Conservation (phyloP, 2,113 vertebrate genomes). For the Apistogramma diplotaenia region DNA sequence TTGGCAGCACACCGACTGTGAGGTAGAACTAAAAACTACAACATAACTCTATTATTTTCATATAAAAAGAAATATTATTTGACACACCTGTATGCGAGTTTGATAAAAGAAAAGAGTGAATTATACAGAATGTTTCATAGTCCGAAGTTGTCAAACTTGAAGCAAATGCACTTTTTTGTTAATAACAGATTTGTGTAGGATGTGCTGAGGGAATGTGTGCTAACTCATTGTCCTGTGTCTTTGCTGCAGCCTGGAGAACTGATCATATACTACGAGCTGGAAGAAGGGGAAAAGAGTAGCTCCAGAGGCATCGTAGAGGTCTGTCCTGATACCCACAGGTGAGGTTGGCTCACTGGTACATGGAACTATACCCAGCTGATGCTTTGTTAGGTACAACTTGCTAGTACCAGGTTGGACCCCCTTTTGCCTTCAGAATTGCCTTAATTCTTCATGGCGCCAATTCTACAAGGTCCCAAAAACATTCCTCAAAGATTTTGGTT, state of each 20-base stretch:
- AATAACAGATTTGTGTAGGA: neutral
- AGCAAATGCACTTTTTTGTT: too few species aligned
- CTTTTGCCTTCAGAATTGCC: too few species aligned
- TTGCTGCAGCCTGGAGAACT: conserved; percentile 77
- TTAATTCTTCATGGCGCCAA: too few species aligned
- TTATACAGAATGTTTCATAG: too few species aligned
- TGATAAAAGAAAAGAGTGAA: too few species aligned
- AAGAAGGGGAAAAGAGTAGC: conserved; percentile 75
- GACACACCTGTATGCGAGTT: neutral
- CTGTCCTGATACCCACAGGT: conserved; percentile 79
- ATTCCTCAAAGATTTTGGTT: neutral
- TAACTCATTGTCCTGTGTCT: neutral
- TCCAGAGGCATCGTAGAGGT: conserved; percentile 83
- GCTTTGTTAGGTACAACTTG: too few species aligned
- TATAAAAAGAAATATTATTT: neutral
- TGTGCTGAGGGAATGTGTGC: neutral
- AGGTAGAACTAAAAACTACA: neutral
- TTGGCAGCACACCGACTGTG: neutral
- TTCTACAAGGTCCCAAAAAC: neutral
- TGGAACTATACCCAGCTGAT: neutral
- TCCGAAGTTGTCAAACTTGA: too few species aligned
- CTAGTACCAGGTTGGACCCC: too few species aligned
- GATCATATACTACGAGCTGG: conserved; percentile 82
- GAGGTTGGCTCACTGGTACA: neutral
- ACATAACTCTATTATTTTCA: neutral